These are phyloP conservation scores for Porites lutea DNA, from an alignment of 64 coral and sea anemone species.

Conservation along the genomic window DNA sequence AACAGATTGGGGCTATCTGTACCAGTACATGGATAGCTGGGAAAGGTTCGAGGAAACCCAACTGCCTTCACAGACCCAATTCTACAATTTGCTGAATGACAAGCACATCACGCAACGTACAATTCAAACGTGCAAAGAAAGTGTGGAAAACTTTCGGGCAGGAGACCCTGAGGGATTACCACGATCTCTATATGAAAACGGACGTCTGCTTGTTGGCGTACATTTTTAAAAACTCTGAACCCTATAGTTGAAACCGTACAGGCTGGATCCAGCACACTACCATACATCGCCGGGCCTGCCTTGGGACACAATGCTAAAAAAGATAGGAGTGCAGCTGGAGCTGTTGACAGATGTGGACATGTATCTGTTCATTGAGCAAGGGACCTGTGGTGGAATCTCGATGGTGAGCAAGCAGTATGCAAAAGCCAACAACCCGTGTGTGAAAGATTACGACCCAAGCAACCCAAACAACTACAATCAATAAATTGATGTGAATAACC, in stretches of 20 bases:
- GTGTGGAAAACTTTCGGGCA: no score
- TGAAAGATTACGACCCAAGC: not conserved
- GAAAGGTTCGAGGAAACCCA: no score
- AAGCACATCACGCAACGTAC: not conserved
- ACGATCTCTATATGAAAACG: not conserved
- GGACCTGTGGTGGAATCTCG: not conserved
- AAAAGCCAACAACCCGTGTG: not conserved
- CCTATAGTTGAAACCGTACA: not conserved
- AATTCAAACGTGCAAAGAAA: not conserved
- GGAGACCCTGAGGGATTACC: not conserved
- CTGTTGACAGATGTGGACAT: not conserved
- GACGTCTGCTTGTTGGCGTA: no score
- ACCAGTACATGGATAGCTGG: no score
- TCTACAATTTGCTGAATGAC: not conserved
- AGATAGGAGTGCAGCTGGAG: not conserved
- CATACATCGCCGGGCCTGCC: not conserved
- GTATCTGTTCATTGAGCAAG: not conserved
- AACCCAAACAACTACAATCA: not conserved
- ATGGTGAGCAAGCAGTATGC: not conserved
- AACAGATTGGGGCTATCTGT: no score
- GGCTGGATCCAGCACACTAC: not conserved
- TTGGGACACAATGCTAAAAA: not conserved
- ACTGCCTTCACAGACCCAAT: no score
- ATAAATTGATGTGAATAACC: not conserved
- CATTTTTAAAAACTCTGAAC: no score